phyloP scores from a whole-genome alignment of 1,140 invertebrate species.

The Metaphire vulgaris region DNA sequence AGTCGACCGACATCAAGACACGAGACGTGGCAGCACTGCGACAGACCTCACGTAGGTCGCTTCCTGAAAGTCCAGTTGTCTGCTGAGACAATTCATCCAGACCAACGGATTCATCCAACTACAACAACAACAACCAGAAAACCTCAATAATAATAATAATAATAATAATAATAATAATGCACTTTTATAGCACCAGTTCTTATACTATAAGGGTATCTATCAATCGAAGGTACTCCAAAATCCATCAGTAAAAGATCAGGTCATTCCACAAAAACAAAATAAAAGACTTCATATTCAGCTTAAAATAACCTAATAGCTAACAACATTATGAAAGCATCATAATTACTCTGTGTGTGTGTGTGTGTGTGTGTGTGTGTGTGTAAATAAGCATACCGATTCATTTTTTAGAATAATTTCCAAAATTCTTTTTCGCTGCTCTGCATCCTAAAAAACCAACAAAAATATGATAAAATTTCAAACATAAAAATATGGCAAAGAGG shows the following conservation, averaged over 20 bases:
- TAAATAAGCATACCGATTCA: conserved; percentile 58
- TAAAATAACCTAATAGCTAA: too few relatives aligned
- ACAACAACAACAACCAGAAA: background rate
- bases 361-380: background rate
- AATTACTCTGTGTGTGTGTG: too few relatives aligned
- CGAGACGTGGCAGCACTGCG: conserved; percentile 80
- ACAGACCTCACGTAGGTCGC: conserved; percentile 85
- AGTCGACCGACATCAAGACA: conserved; percentile 49
- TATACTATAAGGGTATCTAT: too few relatives aligned
- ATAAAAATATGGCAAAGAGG: conserved; percentile 36
- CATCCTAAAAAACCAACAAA: conserved; percentile 59
- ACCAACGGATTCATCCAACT: conserved; percentile 64
- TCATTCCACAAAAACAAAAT: too few relatives aligned
- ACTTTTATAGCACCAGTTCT: too few relatives aligned
- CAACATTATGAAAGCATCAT: too few relatives aligned
- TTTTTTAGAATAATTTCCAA: conserved; percentile 68
- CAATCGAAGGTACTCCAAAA: too few relatives aligned
- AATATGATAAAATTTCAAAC: too few relatives aligned
- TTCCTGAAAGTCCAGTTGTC: conserved; percentile 78
- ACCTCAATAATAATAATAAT: background rate
- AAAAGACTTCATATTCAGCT: too few relatives aligned
- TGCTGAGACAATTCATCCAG: conserved; percentile 63
- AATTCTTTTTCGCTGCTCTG: conserved; percentile 68
- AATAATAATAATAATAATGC: too few relatives aligned
- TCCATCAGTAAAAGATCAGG: too few relatives aligned